Evolutionary conservation across 2,797 vertebrate species (phyloP).

Genomic region (Macropodus opercularis): DNA sequence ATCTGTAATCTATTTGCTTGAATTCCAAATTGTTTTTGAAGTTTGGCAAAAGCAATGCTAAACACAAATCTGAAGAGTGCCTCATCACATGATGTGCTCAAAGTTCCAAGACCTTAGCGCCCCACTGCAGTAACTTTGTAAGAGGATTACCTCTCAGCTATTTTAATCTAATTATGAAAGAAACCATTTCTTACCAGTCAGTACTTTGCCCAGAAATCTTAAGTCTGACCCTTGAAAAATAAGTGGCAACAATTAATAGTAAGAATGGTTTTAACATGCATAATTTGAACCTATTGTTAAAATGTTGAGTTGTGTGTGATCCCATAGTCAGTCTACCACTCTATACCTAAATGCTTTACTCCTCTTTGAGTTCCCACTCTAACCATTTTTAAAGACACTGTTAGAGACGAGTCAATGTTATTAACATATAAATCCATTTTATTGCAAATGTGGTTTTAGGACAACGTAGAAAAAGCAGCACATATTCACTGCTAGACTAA

Average conservation of each 20-base stretch:
- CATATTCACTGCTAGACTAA: background rate
- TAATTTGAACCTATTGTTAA: background rate
- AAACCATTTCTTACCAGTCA: constrained; percentile 48
- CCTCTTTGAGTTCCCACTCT: background rate
- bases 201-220: constrained; percentile 16
- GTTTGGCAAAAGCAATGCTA: constrained; percentile 23
- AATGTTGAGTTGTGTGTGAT: background rate
- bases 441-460: background rate
- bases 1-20: too few relatives aligned
- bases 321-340: background rate
- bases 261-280: background rate
- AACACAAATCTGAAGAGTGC: constrained; percentile 46
- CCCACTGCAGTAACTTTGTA: constrained; percentile 68
- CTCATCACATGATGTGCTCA: constrained; percentile 69
- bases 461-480: background rate
- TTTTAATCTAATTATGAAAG: constrained; percentile 78
- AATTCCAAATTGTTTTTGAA: constrained; percentile 23
- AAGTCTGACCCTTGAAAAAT: constrained; percentile 3
- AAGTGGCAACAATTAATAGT: background rate
- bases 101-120: constrained; percentile 45
- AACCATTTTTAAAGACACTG: background rate
- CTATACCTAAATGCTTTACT: background rate
- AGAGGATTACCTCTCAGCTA: constrained; percentile 78
- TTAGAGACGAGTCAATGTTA: background rate
- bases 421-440: background rate